Percentiles rank a stretch among this genome's conserved stretches.
Evolutionary conservation across 2,113 vertebrate species (phyloP).

Genomic region (Tyto alba): DNA sequence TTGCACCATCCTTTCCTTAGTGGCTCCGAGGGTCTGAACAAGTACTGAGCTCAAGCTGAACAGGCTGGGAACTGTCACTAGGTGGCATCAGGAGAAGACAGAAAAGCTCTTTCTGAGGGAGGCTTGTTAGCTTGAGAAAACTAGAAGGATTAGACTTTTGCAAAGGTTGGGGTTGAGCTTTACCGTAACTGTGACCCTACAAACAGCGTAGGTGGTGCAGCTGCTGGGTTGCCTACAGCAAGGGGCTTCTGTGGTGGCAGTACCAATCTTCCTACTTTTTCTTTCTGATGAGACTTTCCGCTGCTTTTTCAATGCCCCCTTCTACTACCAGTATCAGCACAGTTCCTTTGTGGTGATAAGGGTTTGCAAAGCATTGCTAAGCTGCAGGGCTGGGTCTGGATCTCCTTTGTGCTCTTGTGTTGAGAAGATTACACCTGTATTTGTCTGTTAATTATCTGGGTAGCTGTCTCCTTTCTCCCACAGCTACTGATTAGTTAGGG

Average conservation of each 20-base stretch:
- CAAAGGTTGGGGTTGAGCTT: background rate
- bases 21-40: background rate
- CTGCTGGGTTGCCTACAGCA: background rate
- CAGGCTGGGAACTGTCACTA: background rate
- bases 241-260: background rate
- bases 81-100: slow-evolving; percentile 9
- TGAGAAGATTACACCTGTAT: background rate
- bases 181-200: background rate
- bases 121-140: background rate
- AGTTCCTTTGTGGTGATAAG: background rate
- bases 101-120: background rate
- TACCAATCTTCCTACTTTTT: background rate
- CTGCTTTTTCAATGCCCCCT: background rate
- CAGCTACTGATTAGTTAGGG: background rate
- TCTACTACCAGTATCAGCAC: background rate
- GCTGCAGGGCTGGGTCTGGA: background rate
- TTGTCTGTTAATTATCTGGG: background rate
- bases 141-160: background rate
- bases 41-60: background rate
- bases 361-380: background rate
- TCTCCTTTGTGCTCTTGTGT: background rate
- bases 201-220: background rate
- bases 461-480: background rate
- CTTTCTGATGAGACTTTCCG: background rate
- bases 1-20: background rate